These are phyloP conservation scores for Sipha maydis DNA, from an alignment of 2,888 invertebrate species.

Conservation along the genomic window DNA sequence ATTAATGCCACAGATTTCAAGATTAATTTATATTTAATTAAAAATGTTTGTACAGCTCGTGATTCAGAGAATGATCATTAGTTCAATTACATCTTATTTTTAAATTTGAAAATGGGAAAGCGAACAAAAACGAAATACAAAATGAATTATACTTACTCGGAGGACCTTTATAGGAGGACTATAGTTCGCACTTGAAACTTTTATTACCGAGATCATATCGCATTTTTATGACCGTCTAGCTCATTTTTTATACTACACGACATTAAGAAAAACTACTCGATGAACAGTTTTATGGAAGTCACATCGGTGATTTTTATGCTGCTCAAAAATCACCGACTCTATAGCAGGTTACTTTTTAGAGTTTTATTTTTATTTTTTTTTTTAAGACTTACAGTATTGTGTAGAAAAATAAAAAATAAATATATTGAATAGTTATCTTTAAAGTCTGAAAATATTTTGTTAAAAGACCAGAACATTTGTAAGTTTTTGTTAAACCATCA, in stretches of 20 bases:
- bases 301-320: conserved; percentile 51
- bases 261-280: conserved; percentile 46
- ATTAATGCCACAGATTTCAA: not conserved
- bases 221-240: conserved; percentile 46
- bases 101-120: conserved; percentile 6
- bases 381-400: not conserved
- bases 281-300: conserved; percentile 49
- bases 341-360: not conserved
- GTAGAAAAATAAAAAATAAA: not conserved
- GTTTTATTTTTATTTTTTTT: conserved; percentile 19
- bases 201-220: conserved; percentile 50
- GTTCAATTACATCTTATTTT: not conserved
- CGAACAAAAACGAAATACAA: conserved; percentile 17
- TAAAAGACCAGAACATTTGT: not conserved
- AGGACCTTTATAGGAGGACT: conserved; percentile 39
- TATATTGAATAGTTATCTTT: not conserved
- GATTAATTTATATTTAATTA: not conserved
- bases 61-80: not conserved
- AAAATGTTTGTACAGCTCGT: not conserved
- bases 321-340: conserved; percentile 38
- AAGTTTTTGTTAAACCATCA: not conserved
- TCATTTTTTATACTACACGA: conserved; percentile 43
- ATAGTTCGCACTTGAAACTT: conserved; percentile 46
- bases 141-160: not conserved
- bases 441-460: not conserved